Evolutionary conservation across 1,140 invertebrate species (phyloP), one percentile per base, ranked within the genome.

Genomic region (Caenorhabditis briggsae): DNA sequence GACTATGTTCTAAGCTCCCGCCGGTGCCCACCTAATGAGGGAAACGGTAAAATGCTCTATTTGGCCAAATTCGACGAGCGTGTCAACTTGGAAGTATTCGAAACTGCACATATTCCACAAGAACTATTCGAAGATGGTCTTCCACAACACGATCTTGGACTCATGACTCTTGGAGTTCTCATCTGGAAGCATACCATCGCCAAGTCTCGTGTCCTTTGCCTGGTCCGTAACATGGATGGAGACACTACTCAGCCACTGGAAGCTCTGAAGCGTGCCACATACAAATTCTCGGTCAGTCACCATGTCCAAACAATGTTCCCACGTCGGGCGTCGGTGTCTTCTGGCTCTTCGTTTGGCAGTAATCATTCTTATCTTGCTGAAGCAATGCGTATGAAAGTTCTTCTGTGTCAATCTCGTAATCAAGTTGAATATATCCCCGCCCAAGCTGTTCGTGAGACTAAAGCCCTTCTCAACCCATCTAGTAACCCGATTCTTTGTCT

Each of bases 31-130:
- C 50, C 59, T 25, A 48, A 18, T 50, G 85, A 41, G 89, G 86
- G 65, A 43, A 89, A 84, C 23, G 82, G 82, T 1, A 83, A 59
- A 33, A 59, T 83, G 82, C 55, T 90, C 18, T 90, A 89, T 55
- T 82, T 91, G 64, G 91, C 88, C 3, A 91, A 91, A 82, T 86
- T 91, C 18, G 91, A 91, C 65, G 33, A 59, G n/a, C 46, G 88
- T 23, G 90, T 91, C 11, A 91, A 91, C 83, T 59, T 91, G 20
- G 90, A 91, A 85, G 89, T 84, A 64, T 89, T 91, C 46, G 89
- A 91, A 82, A 91, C 89, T 25, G 86, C 86, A 33, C 33, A 84
- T 41, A 85, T 92, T 86, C 59, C 84, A 33, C 61, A 48, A 74
- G 78, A 88, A 59, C 25, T 78, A 9, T 89, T 82, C 43, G 87